Conservation (phyloP, 2,888 invertebrate species). For the Andrena camellia region DNA sequence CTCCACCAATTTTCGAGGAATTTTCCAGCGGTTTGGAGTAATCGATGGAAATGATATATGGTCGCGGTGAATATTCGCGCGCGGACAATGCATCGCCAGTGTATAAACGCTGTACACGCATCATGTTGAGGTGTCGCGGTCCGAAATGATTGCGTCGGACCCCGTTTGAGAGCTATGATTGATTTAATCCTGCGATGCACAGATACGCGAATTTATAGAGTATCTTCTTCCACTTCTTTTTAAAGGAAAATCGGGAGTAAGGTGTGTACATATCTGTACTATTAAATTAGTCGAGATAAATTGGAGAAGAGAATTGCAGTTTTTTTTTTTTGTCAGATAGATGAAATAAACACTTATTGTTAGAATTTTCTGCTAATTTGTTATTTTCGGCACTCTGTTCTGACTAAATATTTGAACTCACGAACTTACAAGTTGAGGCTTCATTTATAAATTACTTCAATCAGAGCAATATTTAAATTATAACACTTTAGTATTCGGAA, state of each 20-base stretch:
- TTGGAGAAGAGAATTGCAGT: not conserved
- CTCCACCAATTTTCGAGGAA: slow-evolving; percentile 17
- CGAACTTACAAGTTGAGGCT: too few relatives aligned
- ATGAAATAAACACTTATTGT: too few relatives aligned
- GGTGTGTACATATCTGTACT: not conserved
- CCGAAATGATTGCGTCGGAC: slow-evolving; percentile 32
- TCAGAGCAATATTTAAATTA: too few relatives aligned
- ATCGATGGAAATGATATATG: slow-evolving; percentile 51
- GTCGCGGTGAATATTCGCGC: slow-evolving; percentile 19
- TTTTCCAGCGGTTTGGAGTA: slow-evolving; percentile 32
- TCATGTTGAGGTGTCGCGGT: slow-evolving; percentile 43
- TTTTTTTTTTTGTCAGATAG: too few relatives aligned
- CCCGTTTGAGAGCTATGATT: slow-evolving; percentile 44
- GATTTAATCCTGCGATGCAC: slow-evolving; percentile 23
- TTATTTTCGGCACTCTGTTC: too few relatives aligned
- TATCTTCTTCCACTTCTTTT: not conserved
- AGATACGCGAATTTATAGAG: slow-evolving; percentile 13
- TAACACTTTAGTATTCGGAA: not conserved
- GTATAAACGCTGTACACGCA: slow-evolving; percentile 46
- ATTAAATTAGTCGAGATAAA: not conserved
- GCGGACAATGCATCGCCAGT: slow-evolving; percentile 37
- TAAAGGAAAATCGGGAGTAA: not conserved
- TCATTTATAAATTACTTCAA: too few relatives aligned
- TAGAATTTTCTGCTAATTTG: too few relatives aligned
- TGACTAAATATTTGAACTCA: too few relatives aligned